Evolutionary conservation across 2,888 invertebrate genomes (phyloP).

Genomic region (Macaria notata): DNA sequence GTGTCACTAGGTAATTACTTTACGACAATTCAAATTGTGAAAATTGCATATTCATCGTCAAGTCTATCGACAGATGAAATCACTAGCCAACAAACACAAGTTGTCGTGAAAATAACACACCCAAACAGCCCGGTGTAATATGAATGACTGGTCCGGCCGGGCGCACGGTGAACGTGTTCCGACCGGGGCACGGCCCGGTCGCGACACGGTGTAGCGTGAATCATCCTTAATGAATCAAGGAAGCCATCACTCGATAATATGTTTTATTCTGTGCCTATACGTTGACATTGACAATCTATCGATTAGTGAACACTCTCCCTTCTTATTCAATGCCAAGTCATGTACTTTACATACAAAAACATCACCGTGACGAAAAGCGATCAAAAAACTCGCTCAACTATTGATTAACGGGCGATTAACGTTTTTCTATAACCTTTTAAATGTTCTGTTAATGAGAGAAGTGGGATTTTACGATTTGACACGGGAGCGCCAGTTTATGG

Average conservation of each 20-base stretch:
- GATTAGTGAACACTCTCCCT: conserved; percentile 21
- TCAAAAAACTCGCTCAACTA: conserved; percentile 22
- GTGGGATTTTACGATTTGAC: conserved; percentile 71
- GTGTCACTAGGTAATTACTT: no score
- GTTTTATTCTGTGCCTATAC: not conserved
- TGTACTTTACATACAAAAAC: conserved; percentile 19
- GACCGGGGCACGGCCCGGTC: no score
- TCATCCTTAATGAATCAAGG: conserved; percentile 9
- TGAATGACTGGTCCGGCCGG: no score
- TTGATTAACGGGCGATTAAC: conserved; percentile 35
- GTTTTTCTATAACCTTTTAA: conserved; percentile 37
- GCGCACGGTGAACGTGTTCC: no score
- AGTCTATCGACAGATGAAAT: no score
- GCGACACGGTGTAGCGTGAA: no score
- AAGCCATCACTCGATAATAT: conserved; percentile 3
- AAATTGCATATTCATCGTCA: no score
- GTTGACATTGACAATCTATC: conserved; percentile 23
- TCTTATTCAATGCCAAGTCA: conserved; percentile 25
- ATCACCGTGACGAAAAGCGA: conserved; percentile 25
- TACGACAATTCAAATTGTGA: no score
- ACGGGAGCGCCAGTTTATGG: conserved; percentile 57
- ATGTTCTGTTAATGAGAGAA: conserved; percentile 66
- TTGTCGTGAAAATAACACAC: no score
- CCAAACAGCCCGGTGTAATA: no score
- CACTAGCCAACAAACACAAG: no score